Percentiles rank a stretch among this genome's conserved stretches.
Evolutionary conservation across 2,888 invertebrate genomes (phyloP).

Genomic region (Synanthedon andrenaeformis): DNA sequence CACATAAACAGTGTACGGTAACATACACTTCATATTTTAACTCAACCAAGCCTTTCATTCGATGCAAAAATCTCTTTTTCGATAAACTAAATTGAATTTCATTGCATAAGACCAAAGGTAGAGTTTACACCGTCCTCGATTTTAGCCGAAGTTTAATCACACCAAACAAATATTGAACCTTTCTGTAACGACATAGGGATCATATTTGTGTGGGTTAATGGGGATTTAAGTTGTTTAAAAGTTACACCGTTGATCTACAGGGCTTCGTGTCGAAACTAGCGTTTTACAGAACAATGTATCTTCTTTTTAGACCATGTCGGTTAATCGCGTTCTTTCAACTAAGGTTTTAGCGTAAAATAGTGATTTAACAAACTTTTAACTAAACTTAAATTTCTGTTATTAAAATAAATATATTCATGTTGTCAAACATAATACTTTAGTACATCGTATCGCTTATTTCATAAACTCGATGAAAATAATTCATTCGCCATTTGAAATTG

Average conservation of each 20-base stretch:
- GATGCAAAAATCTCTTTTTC: conserved; percentile 23
- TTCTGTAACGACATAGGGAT: conserved; percentile 19
- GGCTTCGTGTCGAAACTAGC: conserved; percentile 65
- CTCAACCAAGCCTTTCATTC: conserved; percentile 34
- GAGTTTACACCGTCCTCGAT: conserved; percentile 26
- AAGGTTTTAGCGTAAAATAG: conserved; percentile 26
- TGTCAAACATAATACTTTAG: too few relatives aligned
- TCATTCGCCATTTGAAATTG: too few relatives aligned
- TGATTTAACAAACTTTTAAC: conserved; percentile 8
- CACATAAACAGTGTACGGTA: conserved; percentile 53
- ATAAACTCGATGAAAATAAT: too few relatives aligned
- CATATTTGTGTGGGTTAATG: conserved; percentile 16
- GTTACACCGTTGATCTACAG: conserved; percentile 44
- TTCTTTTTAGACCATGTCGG: conserved; percentile 51
- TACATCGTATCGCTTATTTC: too few relatives aligned
- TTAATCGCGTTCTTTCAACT: conserved; percentile 40
- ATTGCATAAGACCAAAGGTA: conserved; percentile 23
- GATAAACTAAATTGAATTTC: conserved; percentile 33
- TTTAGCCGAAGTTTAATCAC: conserved; percentile 15
- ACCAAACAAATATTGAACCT: conserved; percentile 14
- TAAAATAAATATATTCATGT: too few relatives aligned
- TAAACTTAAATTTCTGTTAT: background rate
- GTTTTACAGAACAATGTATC: conserved; percentile 56
- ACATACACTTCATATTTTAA: conserved; percentile 51
- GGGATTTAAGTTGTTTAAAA: conserved; percentile 33